phyloP scores from a whole-genome alignment of 1,140 invertebrate species.

The Hestina assimilis region DNA sequence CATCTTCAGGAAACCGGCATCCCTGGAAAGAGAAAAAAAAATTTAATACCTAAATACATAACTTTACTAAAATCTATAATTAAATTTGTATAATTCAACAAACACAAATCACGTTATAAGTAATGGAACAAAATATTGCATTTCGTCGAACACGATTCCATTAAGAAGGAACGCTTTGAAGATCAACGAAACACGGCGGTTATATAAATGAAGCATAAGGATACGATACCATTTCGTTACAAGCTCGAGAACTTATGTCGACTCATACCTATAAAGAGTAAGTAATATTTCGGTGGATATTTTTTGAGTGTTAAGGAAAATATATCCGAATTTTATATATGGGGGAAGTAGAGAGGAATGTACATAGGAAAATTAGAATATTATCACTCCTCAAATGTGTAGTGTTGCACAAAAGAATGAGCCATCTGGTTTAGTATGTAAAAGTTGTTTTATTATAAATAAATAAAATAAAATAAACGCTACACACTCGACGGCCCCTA shows the following conservation, averaged over 20 bases:
- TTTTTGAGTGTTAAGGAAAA: constrained; percentile 33
- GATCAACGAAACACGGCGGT: constrained; percentile 18
- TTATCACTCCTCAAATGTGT: too few species aligned
- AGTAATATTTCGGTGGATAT: constrained; percentile 31
- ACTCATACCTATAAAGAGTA: constrained; percentile 31
- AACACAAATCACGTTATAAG: not conserved
- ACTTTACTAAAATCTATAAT: too few species aligned
- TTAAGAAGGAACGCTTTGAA: constrained; percentile 7
- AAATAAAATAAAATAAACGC: too few species aligned
- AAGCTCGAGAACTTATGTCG: constrained; percentile 30
- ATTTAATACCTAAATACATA: too few species aligned
- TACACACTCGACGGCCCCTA: too few species aligned
- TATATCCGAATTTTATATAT: constrained; percentile 13
- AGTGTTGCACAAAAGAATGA: too few species aligned
- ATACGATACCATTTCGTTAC: constrained; percentile 32
- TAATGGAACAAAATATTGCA: not conserved
- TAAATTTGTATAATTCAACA: too few species aligned
- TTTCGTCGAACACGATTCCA: not conserved
- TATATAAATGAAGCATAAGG: constrained; percentile 20
- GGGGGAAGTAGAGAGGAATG: not conserved
- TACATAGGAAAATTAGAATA: not conserved
- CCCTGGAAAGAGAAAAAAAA: constrained; percentile 67
- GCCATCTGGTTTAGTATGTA: too few species aligned
- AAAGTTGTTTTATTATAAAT: too few species aligned
- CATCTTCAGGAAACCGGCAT: constrained; percentile 80